Evolutionary conservation across 2,888 invertebrate genomes (phyloP).

Genomic region (Ophion costatus): DNA sequence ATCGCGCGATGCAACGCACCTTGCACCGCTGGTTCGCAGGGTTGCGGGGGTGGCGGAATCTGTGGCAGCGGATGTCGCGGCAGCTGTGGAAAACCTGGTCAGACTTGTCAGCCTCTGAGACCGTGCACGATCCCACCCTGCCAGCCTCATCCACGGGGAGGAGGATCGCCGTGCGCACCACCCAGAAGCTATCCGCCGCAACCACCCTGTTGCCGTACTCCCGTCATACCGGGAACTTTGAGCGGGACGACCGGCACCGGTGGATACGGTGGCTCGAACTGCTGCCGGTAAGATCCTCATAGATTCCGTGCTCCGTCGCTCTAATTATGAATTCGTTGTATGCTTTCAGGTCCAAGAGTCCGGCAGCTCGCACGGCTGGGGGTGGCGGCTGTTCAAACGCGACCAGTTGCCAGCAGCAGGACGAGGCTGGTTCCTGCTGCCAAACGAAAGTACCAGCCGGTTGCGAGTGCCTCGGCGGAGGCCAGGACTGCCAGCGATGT

Average conservation of each 20-base stretch:
- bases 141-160: conserved; percentile 64
- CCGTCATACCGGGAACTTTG: conserved; percentile 42
- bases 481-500: conserved; percentile 81
- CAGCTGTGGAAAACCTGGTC: conserved; percentile 76
- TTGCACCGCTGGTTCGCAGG: conserved; percentile 68
- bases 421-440: conserved; percentile 48
- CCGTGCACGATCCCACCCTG: conserved; percentile 71
- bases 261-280: conserved; percentile 60
- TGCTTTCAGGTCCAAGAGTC: conserved; percentile 63
- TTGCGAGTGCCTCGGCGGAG: conserved; percentile 79
- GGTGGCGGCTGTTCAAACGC: conserved; percentile 59
- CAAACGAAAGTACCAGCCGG: conserved; percentile 69
- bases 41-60: conserved; percentile 76
- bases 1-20: conserved; percentile 56
- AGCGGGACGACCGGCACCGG: conserved; percentile 27
- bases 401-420: conserved; percentile 39
- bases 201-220: conserved; percentile 67
- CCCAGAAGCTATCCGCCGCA: conserved; percentile 68
- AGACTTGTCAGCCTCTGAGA: conserved; percentile 72
- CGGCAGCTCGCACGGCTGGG: conserved; percentile 64
- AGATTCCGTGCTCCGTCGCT: conserved; percentile 47
- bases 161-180: conserved; percentile 72
- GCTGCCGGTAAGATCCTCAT: conserved; percentile 71
- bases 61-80: conserved; percentile 78
- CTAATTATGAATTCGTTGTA: conserved; percentile 61